phyloP scores from a whole-genome alignment of 2,113 vertebrate genomes.

The Corynorhinus townsendii region DNA sequence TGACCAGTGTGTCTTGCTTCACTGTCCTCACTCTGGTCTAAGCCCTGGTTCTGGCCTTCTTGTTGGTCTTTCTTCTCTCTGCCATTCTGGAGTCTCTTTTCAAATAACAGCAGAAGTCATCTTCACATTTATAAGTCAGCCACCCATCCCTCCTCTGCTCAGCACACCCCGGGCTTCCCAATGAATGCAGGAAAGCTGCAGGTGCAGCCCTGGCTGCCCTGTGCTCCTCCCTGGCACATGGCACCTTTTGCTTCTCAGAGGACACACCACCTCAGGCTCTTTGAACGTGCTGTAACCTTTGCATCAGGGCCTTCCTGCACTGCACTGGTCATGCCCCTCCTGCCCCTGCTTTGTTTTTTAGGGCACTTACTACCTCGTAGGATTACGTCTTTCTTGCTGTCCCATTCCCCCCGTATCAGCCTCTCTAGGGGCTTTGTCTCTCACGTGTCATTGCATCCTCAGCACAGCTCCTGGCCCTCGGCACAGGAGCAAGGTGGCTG shows the following conservation, averaged over 20 bases:
- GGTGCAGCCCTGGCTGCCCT: fast-evolving
- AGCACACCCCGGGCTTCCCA: fast-evolving
- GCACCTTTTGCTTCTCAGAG: background rate
- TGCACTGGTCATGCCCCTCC: too few species aligned
- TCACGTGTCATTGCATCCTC: background rate
- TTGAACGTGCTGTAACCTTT: background rate
- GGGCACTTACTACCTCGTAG: too few species aligned
- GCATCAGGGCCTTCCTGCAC: background rate
- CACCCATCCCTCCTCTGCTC: background rate
- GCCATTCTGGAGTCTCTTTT: background rate
- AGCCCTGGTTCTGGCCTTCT: background rate
- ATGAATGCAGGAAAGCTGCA: background rate
- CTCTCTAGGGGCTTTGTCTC: background rate
- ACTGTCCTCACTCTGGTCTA: too few species aligned
- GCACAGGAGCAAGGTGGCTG: fast-evolving
- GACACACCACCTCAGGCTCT: background rate
- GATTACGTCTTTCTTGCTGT: background rate
- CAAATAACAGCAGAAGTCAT: background rate
- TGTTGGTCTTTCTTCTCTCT: background rate
- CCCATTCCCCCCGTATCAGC: too few species aligned
- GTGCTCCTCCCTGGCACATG: background rate
- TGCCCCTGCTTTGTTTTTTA: background rate
- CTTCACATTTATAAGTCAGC: background rate
- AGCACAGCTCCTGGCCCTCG: background rate
- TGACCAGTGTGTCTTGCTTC: background rate